Base-by-base conservation (phyloP, 1,140 invertebrate genomes). In the Andricus grossulariae region DNA sequence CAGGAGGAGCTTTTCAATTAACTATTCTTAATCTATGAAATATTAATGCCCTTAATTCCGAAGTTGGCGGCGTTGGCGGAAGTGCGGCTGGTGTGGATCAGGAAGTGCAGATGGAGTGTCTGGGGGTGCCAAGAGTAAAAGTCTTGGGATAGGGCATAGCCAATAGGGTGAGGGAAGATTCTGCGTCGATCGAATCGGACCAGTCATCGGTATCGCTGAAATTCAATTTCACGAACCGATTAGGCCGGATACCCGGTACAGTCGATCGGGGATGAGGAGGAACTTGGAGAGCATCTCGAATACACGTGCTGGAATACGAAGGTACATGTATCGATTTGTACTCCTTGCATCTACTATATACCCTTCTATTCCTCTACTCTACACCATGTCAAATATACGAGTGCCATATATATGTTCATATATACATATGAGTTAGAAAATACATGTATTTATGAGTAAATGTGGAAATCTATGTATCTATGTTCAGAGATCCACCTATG, bases 21-120 rank as follows among this genome's bases (percentile, higher is more conserved):
- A 82, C 74, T 51, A 77, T 82, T 79, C 80, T 79, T 77, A 79
- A 79, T 77, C 73, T 75, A 77, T 77, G 54, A 55, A 77, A 79
- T 79, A 79, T 79, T 82, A 75, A 77, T 77, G 72, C 75, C 54
- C 71, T 5, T 32, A 32, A 32, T 75, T 79, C 75, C 70, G 75
- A 82, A 78, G 78, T 79, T 72, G 71, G 19, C 71, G 71, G 50
- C 60, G 39, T 16, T 25, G 39, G 39, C 13, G 25, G 39, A n/a
- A 7, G 60, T 16, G 39, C 32, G 60, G 60, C 32, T 39, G 60
- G 15, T 66, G 32, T 39, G 15, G 32, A 39, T 66, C 60, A 54
- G 52, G 52, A 54, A 54, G 18, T 54, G 52, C 52, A 54, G 52
- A 54, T 54, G 60, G 60, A 66, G 25, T 39, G 32, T 66, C 25